A percentile compares a stretch with the other conserved stretches of the same genome.
Evolutionary conservation across 2,797 vertebrate genomes (phyloP).

Genomic region (Chaunax sp.): DNA sequence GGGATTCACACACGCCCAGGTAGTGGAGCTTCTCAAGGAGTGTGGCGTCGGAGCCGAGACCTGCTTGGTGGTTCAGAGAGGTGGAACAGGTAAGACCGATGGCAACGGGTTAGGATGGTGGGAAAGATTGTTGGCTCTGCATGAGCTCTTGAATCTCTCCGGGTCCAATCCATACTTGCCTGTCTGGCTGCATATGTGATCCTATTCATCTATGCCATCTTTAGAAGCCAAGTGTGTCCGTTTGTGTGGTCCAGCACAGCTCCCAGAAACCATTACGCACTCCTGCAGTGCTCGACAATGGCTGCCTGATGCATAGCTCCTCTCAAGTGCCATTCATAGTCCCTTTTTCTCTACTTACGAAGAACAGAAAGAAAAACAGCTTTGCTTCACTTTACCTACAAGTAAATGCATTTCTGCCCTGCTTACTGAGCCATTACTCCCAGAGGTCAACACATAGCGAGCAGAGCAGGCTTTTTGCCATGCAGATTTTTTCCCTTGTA

Average conservation of each 20-base stretch:
- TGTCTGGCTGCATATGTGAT: constrained; percentile 15
- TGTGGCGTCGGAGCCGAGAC: constrained; percentile 92
- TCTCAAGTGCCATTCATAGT: constrained; percentile 17
- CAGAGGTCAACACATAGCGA: constrained; percentile 19
- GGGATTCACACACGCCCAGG: constrained; percentile 93
- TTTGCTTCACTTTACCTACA: constrained; percentile 5
- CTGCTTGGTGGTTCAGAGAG: constrained; percentile 94
- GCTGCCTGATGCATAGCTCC: constrained; percentile 26
- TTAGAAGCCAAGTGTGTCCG: constrained; percentile 23
- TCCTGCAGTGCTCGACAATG: constrained; percentile 24
- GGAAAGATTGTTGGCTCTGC: constrained; percentile 1
- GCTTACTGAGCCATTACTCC: constrained; percentile 4
- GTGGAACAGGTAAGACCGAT: constrained; percentile 89
- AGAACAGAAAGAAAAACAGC: constrained; percentile 16
- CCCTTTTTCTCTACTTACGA: neutral
- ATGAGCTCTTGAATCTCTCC: neutral
- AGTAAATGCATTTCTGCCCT: neutral
- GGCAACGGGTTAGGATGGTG: constrained; percentile 9
- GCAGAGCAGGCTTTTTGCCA: constrained; percentile 15
- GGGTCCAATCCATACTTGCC: neutral
- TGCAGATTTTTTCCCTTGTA: neutral
- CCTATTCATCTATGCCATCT: constrained; percentile 21
- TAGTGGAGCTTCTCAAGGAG: constrained; percentile 99
- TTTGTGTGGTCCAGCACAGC: constrained; percentile 25
- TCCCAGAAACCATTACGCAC: constrained; percentile 34